phyloP scores from a whole-genome alignment of 2,888 invertebrate genomes.

The Dolichopus griseipennis region DNA sequence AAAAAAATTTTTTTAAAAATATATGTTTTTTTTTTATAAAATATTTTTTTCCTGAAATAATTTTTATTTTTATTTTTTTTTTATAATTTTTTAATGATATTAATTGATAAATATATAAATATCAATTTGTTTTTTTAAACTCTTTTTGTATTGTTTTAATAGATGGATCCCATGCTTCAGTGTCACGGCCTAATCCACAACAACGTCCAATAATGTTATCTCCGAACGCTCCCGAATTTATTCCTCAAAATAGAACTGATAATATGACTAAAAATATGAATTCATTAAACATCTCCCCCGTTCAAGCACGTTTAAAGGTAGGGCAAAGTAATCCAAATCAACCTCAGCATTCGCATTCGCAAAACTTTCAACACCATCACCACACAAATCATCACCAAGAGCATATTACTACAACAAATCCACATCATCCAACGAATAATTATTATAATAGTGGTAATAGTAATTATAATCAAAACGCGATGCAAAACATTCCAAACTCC shows the following conservation, averaged over 20 bases:
- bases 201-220: slow-evolving; percentile 20
- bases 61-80: too few relatives aligned
- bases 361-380: slow-evolving; percentile 14
- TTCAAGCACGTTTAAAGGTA: slow-evolving; percentile 30
- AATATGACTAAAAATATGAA: slow-evolving; percentile 18
- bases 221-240: slow-evolving; percentile 27
- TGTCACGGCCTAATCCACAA: neutral
- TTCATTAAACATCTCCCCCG: slow-evolving; percentile 17
- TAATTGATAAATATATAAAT: too few relatives aligned
- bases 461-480: neutral
- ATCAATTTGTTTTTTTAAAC: too few relatives aligned
- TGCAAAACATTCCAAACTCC: neutral
- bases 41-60: too few relatives aligned
- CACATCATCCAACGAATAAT: slow-evolving; percentile 18
- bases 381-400: slow-evolving; percentile 12
- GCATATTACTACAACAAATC: slow-evolving; percentile 11
- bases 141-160: neutral
- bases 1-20: too few relatives aligned
- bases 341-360: slow-evolving; percentile 13
- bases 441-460: slow-evolving; percentile 10
- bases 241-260: slow-evolving; percentile 22
- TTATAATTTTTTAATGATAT: too few relatives aligned
- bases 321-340: slow-evolving; percentile 1
- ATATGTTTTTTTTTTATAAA: too few relatives aligned
- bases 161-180: neutral